Evolutionary conservation across 2,113 vertebrate genomes (phyloP).

Genomic region (Struthidea cinerea): DNA sequence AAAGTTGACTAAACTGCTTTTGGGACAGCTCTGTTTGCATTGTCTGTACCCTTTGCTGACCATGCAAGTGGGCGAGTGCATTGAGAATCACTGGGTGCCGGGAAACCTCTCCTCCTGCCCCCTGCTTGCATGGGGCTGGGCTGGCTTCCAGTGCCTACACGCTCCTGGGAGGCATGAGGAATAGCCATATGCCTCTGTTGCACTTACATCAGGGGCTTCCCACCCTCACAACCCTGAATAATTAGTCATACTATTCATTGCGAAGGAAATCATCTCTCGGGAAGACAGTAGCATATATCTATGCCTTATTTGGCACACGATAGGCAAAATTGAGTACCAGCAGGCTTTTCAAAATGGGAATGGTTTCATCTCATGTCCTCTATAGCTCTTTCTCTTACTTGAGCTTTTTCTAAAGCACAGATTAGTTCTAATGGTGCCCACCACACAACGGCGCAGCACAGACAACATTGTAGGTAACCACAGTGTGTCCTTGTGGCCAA

Average conservation of each 20-base stretch:
- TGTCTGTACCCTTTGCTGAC: background rate
- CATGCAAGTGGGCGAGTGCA: accelerated
- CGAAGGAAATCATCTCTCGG: background rate
- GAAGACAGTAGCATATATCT: no score
- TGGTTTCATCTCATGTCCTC: background rate
- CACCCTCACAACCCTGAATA: background rate
- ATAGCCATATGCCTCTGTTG: accelerated
- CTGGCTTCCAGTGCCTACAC: background rate
- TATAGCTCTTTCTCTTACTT: background rate
- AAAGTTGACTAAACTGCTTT: background rate
- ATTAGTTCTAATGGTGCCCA: background rate
- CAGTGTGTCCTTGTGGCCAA: background rate
- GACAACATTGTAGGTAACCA: background rate
- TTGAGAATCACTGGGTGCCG: background rate
- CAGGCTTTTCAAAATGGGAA: background rate
- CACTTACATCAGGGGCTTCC: accelerated
- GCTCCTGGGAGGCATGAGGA: background rate
- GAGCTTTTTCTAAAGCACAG: background rate
- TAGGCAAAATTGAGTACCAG: background rate
- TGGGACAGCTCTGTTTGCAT: background rate
- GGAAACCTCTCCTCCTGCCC: background rate
- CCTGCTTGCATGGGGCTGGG: accelerated
- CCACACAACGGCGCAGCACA: background rate
- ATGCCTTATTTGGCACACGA: background rate
- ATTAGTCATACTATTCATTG: background rate